A percentile compares a stretch with the other conserved stretches of the same genome.
These are phyloP conservation scores for Copsychus sechellarum DNA, from an alignment of 2,113 vertebrate species.

Conservation along the genomic window DNA sequence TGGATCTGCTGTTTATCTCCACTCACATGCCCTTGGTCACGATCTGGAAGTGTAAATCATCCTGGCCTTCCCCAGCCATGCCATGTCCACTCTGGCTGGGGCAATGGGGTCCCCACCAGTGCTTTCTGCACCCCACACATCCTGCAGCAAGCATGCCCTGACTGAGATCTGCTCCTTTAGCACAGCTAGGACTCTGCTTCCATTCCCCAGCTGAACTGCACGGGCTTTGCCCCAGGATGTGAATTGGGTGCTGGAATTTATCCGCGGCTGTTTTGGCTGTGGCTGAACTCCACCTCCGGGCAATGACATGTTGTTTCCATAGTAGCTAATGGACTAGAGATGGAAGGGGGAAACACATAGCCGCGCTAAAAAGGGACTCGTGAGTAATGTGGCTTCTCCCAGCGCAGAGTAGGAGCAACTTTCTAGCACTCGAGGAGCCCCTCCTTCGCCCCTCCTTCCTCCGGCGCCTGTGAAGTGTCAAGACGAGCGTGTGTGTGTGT, in stretches of 20 bases:
- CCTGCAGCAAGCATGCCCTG: neutral
- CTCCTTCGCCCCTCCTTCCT: neutral
- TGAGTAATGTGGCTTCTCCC: slow-evolving; percentile 62
- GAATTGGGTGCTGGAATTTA: slow-evolving; percentile 44
- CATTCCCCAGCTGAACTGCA: neutral
- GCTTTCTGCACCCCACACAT: neutral
- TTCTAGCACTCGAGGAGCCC: neutral
- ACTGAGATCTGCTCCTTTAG: neutral
- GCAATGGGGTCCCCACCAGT: neutral
- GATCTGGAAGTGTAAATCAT: neutral
- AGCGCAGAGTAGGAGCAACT: neutral
- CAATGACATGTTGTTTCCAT: slow-evolving; percentile 69
- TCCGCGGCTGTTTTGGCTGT: slow-evolving; percentile 16
- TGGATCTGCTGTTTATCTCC: neutral
- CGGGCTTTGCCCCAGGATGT: neutral
- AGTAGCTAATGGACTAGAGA: slow-evolving; percentile 65
- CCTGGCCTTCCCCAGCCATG: neutral
- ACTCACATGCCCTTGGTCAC: neutral
- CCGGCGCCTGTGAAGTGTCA: neutral
- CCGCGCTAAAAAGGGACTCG: slow-evolving; percentile 23
- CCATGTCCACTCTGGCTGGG: neutral
- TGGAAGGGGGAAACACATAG: slow-evolving; percentile 47
- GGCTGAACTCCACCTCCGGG: slow-evolving; percentile 45
- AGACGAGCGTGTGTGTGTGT: neutral
- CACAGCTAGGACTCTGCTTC: neutral